phyloP scores from a whole-genome alignment of 2,888 invertebrate species.

The Rhimphoctona megacephalus region DNA sequence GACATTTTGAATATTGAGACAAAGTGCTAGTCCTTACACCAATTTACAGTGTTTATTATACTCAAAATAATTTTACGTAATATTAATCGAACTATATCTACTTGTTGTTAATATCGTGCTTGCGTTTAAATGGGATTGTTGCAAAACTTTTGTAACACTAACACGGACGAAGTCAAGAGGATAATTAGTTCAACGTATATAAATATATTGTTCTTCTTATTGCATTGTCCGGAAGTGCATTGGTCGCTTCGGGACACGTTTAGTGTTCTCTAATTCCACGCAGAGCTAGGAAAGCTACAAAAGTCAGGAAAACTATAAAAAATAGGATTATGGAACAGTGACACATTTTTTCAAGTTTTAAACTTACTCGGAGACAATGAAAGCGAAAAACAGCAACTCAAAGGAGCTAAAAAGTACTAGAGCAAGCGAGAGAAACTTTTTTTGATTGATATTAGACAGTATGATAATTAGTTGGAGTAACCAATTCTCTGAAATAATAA shows the following conservation, averaged over 20 bases:
- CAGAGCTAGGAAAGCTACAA: not conserved
- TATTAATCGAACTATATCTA: not conserved
- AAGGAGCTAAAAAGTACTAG: not conserved
- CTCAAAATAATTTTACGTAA: too few relatives aligned
- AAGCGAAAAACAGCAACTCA: not conserved
- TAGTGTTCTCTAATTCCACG: not conserved
- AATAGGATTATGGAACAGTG: not conserved
- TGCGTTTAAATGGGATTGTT: not conserved
- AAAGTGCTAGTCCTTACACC: not conserved
- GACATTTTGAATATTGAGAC: not conserved
- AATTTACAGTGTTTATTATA: not conserved
- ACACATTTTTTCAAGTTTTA: not conserved
- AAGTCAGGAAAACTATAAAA: not conserved
- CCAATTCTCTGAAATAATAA: too few relatives aligned
- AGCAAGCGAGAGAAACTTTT: not conserved
- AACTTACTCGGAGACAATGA: not conserved
- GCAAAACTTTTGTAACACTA: not conserved
- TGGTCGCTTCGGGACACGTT: conserved; percentile 2
- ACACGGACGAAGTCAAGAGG: not conserved
- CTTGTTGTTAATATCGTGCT: not conserved
- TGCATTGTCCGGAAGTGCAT: not conserved
- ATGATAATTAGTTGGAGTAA: too few relatives aligned
- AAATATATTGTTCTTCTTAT: not conserved
- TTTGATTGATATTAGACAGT: too few relatives aligned
- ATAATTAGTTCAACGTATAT: not conserved